phyloP scores from a whole-genome alignment of 1,140 invertebrate species.

The Ditylenchus dipsaci region DNA sequence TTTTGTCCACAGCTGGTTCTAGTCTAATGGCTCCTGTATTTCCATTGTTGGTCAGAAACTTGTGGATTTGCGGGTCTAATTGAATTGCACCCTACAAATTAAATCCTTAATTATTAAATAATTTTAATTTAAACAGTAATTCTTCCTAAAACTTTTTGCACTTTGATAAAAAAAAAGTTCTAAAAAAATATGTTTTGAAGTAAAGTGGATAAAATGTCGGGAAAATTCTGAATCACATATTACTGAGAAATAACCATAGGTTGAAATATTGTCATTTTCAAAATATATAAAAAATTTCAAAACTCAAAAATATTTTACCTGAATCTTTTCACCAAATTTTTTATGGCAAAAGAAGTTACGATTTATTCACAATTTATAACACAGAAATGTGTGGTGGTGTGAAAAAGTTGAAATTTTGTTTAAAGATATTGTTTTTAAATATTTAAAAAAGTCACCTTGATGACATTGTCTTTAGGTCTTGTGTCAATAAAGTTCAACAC shows the following conservation, averaged over 20 bases:
- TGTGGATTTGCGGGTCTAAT: conserved; percentile 30
- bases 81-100: conserved; percentile 26
- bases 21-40: background rate
- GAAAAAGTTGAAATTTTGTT: background rate
- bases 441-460: conserved; percentile 32
- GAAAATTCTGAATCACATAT: no score
- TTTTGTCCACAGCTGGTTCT: background rate
- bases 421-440: background rate
- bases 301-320: no score
- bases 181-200: no score
- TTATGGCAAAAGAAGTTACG: no score
- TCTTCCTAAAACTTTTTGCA: background rate
- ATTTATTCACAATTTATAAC: background rate
- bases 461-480: conserved; percentile 33
- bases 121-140: background rate
- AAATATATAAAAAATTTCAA: no score
- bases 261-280: no score
- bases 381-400: no score
- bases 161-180: no score
- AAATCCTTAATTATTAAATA: background rate
- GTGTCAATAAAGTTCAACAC: conserved; percentile 40
- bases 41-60: conserved; percentile 11
- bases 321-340: no score
- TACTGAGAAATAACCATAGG: no score
- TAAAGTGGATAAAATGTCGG: no score